Percentiles rank a stretch among this genome's conserved stretches.
Evolutionary conservation across 2,113 vertebrate genomes (phyloP).

Genomic region (Garra rufa): DNA sequence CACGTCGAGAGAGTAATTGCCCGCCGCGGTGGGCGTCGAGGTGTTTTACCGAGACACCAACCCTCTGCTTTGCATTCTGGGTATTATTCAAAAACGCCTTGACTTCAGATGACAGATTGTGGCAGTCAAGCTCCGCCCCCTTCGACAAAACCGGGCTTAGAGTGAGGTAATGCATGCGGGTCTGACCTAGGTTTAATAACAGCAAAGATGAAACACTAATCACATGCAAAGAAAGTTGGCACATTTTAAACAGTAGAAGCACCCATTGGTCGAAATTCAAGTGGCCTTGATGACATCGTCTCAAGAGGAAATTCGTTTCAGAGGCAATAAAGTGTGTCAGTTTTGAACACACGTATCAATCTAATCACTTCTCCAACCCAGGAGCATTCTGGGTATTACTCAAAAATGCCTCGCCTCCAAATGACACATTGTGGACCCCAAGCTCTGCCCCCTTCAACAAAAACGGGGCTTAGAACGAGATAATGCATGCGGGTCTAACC

Average conservation of each 20-base stretch:
- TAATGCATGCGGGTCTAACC: not conserved
- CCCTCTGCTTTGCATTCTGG: conserved; percentile 75
- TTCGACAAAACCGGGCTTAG: not conserved
- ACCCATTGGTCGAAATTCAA: no score
- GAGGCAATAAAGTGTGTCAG: no score
- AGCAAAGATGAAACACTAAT: not conserved
- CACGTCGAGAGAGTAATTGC: conserved; percentile 78
- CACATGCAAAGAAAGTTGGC: not conserved
- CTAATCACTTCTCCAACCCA: no score
- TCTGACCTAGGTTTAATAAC: not conserved
- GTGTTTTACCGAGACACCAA: conserved; percentile 72
- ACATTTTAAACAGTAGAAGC: no score
- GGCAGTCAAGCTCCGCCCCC: not conserved
- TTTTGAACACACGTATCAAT: no score
- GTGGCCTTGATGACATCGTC: no score
- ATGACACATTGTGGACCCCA: conserved; percentile 7
- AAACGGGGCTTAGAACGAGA: not conserved
- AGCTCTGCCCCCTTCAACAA: conserved; percentile 17
- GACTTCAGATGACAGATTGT: conserved; percentile 9
- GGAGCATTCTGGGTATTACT: conserved; percentile 71
- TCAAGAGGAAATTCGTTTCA: no score
- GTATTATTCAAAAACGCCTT: conserved; percentile 63
- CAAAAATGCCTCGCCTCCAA: conserved; percentile 17
- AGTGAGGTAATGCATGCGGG: not conserved
- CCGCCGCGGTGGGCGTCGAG: conserved; percentile 63